Evolutionary conservation across 2,113 vertebrate genomes (phyloP), one percentile per base, ranked within the genome.

Genomic region (Setophaga petechia): DNA sequence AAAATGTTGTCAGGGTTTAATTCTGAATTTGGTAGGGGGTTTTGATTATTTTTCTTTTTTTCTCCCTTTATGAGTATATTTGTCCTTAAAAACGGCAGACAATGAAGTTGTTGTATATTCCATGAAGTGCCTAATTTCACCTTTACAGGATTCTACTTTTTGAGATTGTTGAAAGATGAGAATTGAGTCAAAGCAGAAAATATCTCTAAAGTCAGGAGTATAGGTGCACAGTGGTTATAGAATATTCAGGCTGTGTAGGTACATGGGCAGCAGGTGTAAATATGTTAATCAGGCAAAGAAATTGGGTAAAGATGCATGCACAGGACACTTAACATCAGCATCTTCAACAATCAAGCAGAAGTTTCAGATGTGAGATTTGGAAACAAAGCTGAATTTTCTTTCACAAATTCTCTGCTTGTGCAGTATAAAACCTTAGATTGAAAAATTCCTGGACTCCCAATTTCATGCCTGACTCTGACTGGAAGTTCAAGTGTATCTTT

Each of bases 401-500:
- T 75, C 72, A 90, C 20, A 58, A 22, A 62, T 73, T 80, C 61
- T 77, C 63, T 85, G n/a, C 35, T 63, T 88, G 8, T 35, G 12
- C 43, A 30, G 17, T 51, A 44, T 68, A 82, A 92, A 84, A 72
- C 0, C 35, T 52, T 54, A 61, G 27, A 44, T 51, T 78, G 89
- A 58, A 63, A 72, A 12, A 21, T 57, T 87, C 43, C 23, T 79
- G 41, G 21, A 25, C 62, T 47, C 55, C n/a, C 15, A 28, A 5
- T 84, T 94, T 74, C 41, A 41, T 89, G 37, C 18, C 51, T 58
- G 21, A 54, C 21, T 46, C 30, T 55, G 35, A 35, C 7, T 74
- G 55, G 31, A 91, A 73, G 19, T 47, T 92, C 43, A 43, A 72
- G 22, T 82, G 25, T 44, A 41, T 89, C 65, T 73, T 90, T 91